phyloP scores from a whole-genome alignment of 1,140 invertebrate species.

The Propsilocerus akamusi region DNA sequence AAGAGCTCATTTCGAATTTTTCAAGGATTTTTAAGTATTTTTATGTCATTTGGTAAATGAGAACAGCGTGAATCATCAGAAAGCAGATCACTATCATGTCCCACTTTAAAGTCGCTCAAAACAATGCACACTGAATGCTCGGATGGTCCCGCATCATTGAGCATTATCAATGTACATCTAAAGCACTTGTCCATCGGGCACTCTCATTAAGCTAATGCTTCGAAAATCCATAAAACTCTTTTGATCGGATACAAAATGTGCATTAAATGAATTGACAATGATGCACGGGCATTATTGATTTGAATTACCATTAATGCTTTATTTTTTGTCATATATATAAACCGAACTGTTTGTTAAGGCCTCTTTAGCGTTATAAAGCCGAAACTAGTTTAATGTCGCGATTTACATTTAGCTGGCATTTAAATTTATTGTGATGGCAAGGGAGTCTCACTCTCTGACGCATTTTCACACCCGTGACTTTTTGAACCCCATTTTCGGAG shows the following conservation, averaged over 20 bases:
- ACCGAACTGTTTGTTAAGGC: background rate
- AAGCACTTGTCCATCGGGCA: background rate
- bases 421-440: background rate
- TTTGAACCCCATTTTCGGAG: background rate
- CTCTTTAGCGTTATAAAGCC: background rate
- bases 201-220: constrained; percentile 2
- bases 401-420: background rate
- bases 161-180: background rate
- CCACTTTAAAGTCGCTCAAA: too few relatives aligned
- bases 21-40: background rate
- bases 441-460: background rate
- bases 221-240: too few relatives aligned
- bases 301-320: too few relatives aligned
- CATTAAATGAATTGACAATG: background rate
- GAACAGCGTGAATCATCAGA: too few relatives aligned
- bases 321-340: too few relatives aligned
- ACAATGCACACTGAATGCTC: too few relatives aligned
- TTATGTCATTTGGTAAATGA: background rate
- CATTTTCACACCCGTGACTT: background rate
- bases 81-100: too few relatives aligned
- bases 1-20: background rate
- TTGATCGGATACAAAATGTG: too few relatives aligned
- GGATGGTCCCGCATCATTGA: constrained; percentile 2
- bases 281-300: background rate
- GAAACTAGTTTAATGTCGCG: background rate